Evolutionary conservation across 2,888 invertebrate species (phyloP).

Genomic region (Drosophila nigritarsus): DNA sequence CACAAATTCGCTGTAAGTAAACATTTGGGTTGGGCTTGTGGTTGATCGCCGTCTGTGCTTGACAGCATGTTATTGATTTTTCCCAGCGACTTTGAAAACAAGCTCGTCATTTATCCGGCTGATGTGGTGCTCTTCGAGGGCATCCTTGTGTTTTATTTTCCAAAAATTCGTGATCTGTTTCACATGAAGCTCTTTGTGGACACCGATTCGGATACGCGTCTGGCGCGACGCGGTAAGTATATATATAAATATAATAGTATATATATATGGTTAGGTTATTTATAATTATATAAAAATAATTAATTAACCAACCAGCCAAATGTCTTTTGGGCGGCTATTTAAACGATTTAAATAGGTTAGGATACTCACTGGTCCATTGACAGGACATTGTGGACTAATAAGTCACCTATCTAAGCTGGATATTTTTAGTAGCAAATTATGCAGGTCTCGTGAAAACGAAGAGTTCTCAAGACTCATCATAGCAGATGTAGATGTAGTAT

Average conservation of each 20-base stretch:
- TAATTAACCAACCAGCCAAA: not conserved
- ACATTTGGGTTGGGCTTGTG: not conserved
- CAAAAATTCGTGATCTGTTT: slow-evolving; percentile 96
- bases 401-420: not conserved
- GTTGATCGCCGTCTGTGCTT: not conserved
- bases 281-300: not conserved
- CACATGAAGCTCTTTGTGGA: slow-evolving; percentile 99
- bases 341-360: not conserved
- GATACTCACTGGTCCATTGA: not conserved
- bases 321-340: not conserved
- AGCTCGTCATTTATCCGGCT: slow-evolving; percentile 94
- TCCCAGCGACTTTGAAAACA: slow-evolving; percentile 87
- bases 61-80: not conserved
- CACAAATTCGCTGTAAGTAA: slow-evolving; percentile 92
- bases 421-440: too few species aligned
- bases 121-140: slow-evolving; percentile 99
- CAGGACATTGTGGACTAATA: not conserved
- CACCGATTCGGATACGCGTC: slow-evolving; percentile 98
- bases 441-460: too few species aligned
- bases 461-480: too few species aligned
- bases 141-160: slow-evolving; percentile 98
- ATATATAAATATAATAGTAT: not conserved
- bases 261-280: not conserved
- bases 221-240: slow-evolving; percentile 94
- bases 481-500: too few species aligned